phyloP scores from a whole-genome alignment of 2,888 invertebrate genomes.

The Eristalis pertinax region DNA sequence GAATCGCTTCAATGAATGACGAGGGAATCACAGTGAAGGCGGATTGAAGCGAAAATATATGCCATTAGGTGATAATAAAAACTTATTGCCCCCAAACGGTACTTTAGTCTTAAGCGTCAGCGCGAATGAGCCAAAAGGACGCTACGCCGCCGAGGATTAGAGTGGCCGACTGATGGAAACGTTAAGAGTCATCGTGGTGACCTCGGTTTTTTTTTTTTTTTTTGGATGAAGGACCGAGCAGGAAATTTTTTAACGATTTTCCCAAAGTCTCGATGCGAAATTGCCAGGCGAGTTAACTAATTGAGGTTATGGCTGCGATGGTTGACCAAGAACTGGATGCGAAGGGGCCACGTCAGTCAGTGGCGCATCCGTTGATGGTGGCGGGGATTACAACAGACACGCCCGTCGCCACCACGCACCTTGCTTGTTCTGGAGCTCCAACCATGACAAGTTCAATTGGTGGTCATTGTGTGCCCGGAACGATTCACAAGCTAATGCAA shows the following conservation, averaged over 20 bases:
- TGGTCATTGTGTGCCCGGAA: too few species aligned
- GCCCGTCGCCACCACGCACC: too few species aligned
- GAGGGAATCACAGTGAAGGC: not conserved
- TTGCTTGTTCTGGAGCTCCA: too few species aligned
- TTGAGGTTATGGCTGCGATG: not conserved
- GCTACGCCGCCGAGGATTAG: not conserved
- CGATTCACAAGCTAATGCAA: too few species aligned
- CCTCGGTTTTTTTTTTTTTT: not conserved
- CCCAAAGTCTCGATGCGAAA: not conserved
- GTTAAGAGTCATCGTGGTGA: not conserved
- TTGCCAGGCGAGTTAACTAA: not conserved
- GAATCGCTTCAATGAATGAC: slow-evolving; percentile 26
- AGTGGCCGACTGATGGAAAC: not conserved
- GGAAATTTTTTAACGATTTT: too few species aligned
- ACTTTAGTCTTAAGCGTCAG: not conserved
- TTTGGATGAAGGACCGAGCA: too few species aligned
- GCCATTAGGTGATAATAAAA: slow-evolving; percentile 67
- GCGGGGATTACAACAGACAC: too few species aligned
- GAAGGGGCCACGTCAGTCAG: too few species aligned
- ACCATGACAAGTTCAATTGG: too few species aligned
- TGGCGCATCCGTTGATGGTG: too few species aligned
- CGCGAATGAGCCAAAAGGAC: not conserved
- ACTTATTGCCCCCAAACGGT: slow-evolving; percentile 48
- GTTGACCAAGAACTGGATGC: not conserved
- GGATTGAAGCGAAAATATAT: slow-evolving; percentile 50